Percentiles rank a stretch among this genome's conserved stretches.
Evolutionary conservation across 2,113 vertebrate genomes (phyloP).

Genomic region (Gadus chalcogrammus): DNA sequence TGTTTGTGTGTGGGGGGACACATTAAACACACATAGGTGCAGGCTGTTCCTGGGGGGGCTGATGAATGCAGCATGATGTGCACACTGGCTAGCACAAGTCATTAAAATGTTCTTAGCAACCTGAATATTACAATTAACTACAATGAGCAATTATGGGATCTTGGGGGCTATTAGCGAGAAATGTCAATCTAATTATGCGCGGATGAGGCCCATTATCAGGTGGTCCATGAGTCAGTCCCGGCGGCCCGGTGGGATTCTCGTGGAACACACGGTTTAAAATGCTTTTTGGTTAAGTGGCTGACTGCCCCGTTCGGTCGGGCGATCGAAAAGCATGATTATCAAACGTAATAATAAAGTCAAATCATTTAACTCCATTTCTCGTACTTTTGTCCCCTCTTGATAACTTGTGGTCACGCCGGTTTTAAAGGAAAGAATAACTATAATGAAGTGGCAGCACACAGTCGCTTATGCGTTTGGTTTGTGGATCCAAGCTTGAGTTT

Average conservation of each 20-base stretch:
- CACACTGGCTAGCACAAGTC: constrained; percentile 16
- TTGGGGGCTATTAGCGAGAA: constrained; percentile 52
- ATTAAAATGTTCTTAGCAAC: constrained; percentile 37
- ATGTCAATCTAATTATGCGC: constrained; percentile 66
- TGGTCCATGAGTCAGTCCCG: constrained; percentile 37
- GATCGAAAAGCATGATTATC: too few species aligned
- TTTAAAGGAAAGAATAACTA: too few species aligned
- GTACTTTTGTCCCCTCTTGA: too few species aligned
- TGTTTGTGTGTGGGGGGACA: neutral
- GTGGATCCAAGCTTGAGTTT: too few species aligned
- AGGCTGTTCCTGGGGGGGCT: constrained; percentile 1
- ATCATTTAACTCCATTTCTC: too few species aligned
- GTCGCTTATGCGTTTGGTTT: too few species aligned
- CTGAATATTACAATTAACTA: constrained; percentile 54
- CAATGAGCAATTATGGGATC: constrained; percentile 50
- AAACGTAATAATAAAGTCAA: too few species aligned
- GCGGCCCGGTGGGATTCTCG: constrained; percentile 4
- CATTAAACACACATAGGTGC: constrained; percentile 18
- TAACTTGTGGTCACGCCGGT: too few species aligned
- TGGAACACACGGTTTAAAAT: constrained; percentile 22
- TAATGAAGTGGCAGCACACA: too few species aligned
- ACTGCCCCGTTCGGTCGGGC: neutral
- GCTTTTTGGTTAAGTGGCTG: constrained; percentile 17
- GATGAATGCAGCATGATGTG: constrained; percentile 15
- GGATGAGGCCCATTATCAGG: constrained; percentile 47